phyloP scores from a whole-genome alignment of 2,797 vertebrate species.

The Gymnoscopelus microlampas region DNA sequence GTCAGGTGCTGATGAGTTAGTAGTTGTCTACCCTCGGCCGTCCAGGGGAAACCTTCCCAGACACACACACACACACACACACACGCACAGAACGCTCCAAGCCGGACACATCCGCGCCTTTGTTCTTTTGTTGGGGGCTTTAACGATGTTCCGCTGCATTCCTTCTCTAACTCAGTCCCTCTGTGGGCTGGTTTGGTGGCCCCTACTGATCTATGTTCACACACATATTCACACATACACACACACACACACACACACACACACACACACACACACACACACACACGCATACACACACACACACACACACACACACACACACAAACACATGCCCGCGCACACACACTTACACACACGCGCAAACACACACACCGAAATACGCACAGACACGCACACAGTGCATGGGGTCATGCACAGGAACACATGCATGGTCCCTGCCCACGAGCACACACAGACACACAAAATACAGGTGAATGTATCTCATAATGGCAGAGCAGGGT shows the following conservation, averaged over 20 bases:
- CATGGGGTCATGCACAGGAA: not conserved
- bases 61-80: constrained; percentile 16
- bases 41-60: constrained; percentile 50
- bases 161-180: constrained; percentile 82
- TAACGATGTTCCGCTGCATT: constrained; percentile 87
- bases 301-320: not conserved
- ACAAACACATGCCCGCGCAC: not conserved
- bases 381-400: not conserved
- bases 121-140: constrained; percentile 84
- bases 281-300: not conserved
- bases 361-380: not conserved
- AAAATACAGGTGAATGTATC: constrained; percentile 40
- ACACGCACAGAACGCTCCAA: constrained; percentile 28
- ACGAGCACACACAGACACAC: not conserved
- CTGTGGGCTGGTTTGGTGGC: constrained; percentile 76
- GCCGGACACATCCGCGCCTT: constrained; percentile 78
- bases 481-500: constrained; percentile 46
- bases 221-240: constrained; percentile 25
- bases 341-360: not conserved
- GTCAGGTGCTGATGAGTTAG: constrained; percentile 75
- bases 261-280: constrained; percentile 3
- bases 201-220: constrained; percentile 40
- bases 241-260: constrained; percentile 25
- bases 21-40: constrained; percentile 48
- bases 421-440: not conserved